Evolutionary conservation across 1,140 invertebrate species (phyloP), one percentile per base, ranked within the genome.

Genomic region (Drepana arcuata): DNA sequence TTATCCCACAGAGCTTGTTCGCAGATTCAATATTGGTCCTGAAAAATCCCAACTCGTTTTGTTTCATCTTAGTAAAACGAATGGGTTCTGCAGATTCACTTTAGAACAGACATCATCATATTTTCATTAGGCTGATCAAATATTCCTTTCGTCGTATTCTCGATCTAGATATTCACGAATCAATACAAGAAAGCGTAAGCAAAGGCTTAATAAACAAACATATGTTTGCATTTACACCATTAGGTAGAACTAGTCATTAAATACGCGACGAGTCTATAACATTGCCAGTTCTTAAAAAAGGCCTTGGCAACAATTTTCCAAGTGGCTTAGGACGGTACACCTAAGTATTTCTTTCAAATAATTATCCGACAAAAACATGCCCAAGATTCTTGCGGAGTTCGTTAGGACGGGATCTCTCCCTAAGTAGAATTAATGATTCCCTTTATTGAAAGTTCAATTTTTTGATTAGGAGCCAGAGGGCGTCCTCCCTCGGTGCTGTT

Each of bases 351-450:
- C 64, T 74, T 67, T 69, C 64, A 68, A 73, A 80, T 80, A 80
- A 80, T 80, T 80, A 77, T 77, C 67, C 62, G 69, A 67, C 48
- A 73, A 75, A 79, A 74, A 77, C 75, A 70, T 71, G n/a, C 52
- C 55, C 55, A 49, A 61, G 57, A 78, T 77, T 74, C 61, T 80
- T 78, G 68, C 58, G 63, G 72, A 75, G 64, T 80, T 77, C 72
- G 75, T 80, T 78, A 78, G 62, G 55, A 62, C 59, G 34, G 57
- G 59, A 57, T 45, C 62, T 52, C 66, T 70, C 71, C 69, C 71
- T 81, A 81, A 81, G 72, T 56, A 68, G 71, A 77, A 80, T 77
- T 77, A 80, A 80, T 80, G 75, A 77, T 80, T 61, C 69, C 66
- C 75, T 69, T 80, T 80, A 80, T 80, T 80, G 75, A 53, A 73